Percentiles rank a stretch among this genome's conserved stretches.
Conservation (phyloP, 1,140 invertebrate genomes). For the Araneus ventricosus region DNA sequence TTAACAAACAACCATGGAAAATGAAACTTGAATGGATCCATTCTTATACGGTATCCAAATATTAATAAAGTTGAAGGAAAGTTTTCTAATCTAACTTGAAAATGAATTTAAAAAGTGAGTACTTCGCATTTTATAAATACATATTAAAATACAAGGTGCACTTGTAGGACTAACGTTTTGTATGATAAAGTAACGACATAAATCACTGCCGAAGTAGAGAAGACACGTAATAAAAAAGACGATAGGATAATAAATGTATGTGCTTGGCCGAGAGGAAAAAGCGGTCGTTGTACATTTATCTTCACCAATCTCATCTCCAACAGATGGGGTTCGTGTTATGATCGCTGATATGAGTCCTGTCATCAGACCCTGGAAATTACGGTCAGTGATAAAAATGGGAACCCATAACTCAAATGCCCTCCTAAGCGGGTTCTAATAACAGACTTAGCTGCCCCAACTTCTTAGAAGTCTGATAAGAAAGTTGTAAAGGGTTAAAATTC, state of each 20-base stretch:
- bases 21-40: no score
- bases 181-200: conserved; percentile 7
- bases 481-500: not conserved
- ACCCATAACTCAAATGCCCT: conserved; percentile 15
- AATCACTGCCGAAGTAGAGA: conserved; percentile 19
- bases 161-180: not conserved
- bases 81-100: no score
- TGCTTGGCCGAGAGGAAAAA: conserved; percentile 23
- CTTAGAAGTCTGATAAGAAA: not conserved
- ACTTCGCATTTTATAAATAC: no score
- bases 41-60: no score
- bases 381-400: conserved; percentile 45
- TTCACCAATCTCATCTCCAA: conserved; percentile 37
- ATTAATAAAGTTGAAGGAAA: no score
- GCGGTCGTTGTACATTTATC: conserved; percentile 50
- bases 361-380: conserved; percentile 16
- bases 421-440: conserved; percentile 42
- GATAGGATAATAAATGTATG: conserved; percentile 40
- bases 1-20: no score
- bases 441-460: conserved; percentile 12
- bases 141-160: not conserved
- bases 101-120: no score
- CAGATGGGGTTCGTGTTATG: conserved; percentile 30
- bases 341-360: conserved; percentile 40
- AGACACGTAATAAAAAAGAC: conserved; percentile 40